Evolutionary conservation across 1,140 invertebrate genomes (phyloP).

Genomic region (Heliothis subflexa): DNA sequence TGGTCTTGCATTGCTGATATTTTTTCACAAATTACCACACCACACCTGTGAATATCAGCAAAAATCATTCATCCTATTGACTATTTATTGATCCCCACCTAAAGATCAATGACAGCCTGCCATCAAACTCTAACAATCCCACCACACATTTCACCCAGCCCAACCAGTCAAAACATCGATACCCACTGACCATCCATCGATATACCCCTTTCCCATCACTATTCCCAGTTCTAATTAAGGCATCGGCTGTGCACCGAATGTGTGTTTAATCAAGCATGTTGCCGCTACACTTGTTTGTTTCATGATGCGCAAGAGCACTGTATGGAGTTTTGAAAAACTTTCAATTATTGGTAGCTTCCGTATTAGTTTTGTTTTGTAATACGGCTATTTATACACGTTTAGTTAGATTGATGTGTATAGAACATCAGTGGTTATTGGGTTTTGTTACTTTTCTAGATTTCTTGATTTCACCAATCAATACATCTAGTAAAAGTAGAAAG

Average conservation of each 20-base stretch:
- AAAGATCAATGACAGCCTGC: too few species aligned
- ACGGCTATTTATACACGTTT: not conserved
- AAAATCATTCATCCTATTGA: too few species aligned
- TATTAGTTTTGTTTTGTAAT: constrained; percentile 7
- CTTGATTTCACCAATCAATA: too few species aligned
- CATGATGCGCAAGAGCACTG: constrained; percentile 61
- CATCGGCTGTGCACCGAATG: constrained; percentile 82
- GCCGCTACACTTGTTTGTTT: constrained; percentile 71
- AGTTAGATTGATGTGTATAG: not conserved
- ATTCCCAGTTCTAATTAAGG: constrained; percentile 80
- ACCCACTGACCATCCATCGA: not conserved
- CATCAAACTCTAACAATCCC: not conserved
- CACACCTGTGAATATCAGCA: too few species aligned
- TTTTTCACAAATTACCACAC: not conserved
- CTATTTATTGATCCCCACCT: too few species aligned
- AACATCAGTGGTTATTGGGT: too few species aligned
- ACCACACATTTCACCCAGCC: not conserved
- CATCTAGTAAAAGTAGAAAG: too few species aligned
- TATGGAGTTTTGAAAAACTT: constrained; percentile 47
- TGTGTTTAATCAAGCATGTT: constrained; percentile 82
- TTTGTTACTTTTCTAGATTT: not conserved
- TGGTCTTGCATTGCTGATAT: not conserved
- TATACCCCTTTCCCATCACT: constrained; percentile 56
- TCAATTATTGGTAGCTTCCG: constrained; percentile 53
- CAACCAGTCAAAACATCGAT: not conserved